Base-by-base conservation (phyloP, 2,113 vertebrate species). In the Pituophis catenifer region DNA sequence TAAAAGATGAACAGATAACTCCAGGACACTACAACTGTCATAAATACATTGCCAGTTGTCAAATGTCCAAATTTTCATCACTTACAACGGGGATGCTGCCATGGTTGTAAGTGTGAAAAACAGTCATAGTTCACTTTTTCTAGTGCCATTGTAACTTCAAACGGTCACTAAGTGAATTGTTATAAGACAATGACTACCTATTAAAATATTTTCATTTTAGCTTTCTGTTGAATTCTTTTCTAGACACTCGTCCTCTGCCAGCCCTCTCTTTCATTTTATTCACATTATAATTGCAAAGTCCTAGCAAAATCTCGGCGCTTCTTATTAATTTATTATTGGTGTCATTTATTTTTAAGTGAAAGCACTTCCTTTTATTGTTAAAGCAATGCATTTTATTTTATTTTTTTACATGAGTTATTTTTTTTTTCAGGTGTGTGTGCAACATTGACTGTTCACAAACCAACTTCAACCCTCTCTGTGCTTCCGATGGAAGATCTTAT, bases 391-490 rank as follows among this genome's bases (percentile, higher is more conserved):
- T 92, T 88, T 38, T 10, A 26, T 92, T 44, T 38, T 57, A 81
- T 89, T 93, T 65, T 48, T 95, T 94, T 50, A 93, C 52, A 50
- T 93, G 90, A 92, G 91, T 93, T 93, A 92, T 93, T 89, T 94
- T 81, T 58, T 88, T 91, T 96, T 94, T 58, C 97, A 99, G 99
- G 99, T 99, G 99, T 55, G 99, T 99, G 93, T 99, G 99, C 97
- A 99, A 99, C 98, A 99, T 99, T 89, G 99, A 99, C 98, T 99
- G 99, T 95, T 99, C 99, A 94, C 99, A 99, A 97, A 99, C 99
- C 97, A 99, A 99, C 98, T 99, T 99, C 98, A 99, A 99, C 98
- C 99, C 99, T 90, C 99, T 99, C 96, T 99, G 99, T 95, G 99
- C 99, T 97, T 99, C 99, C 17, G 99, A 99, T 91, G 99, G 99